Base-by-base conservation (phyloP, 2,797 vertebrate genomes). In the Austrolebias charrua region DNA sequence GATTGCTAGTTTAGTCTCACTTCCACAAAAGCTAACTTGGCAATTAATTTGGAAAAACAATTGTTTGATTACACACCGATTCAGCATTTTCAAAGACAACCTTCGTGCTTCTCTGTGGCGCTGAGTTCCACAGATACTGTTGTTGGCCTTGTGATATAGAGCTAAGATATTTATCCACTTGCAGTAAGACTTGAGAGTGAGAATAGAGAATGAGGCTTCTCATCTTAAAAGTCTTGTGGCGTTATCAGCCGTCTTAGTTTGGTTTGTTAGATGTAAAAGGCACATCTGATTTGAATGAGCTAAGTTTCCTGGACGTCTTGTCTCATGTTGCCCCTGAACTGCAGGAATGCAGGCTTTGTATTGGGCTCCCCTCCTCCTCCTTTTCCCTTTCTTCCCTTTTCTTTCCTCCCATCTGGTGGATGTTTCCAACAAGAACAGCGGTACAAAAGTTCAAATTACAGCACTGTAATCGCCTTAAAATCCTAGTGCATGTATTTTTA, bases 341-440 rank as follows among this genome's bases (percentile, higher is more conserved):
- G 73, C 66, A 88, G 86, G 87, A 89, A 90, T 92, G 84, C 75
- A 86, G 82, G 72, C 88, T 89, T 90, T 87, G 87, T 88, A 89
- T 90, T 87, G 87, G 75, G 59, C 78, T 78, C 84, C 79, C 82
- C 78, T 75, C 75, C 78, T 40, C 38, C 38, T 86, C 79, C 75
- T 68, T 75, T 66, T 86, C 74, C 78, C 75, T 65, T 76, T 73
- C 66, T 29, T n/a, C 14, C 63, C 54, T 35, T 71, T 77, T 78
- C 70, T 57, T 67, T 77, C 20, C 49, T 69, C 79, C 69, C 55
- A 74, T 53, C 60, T 57, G 49, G 73, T 74, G 63, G 15, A 60
- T 18, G 31, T 83, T 88, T 90, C 83, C 73, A 76, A 83, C 76
- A 64, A 60, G 69, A 40, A 45, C 69, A 55, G 19, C 58, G 51